A percentile compares a stretch with the other conserved stretches of the same genome.
phyloP scores from a whole-genome alignment of 2,113 vertebrate genomes.

The Perca fluviatilis region DNA sequence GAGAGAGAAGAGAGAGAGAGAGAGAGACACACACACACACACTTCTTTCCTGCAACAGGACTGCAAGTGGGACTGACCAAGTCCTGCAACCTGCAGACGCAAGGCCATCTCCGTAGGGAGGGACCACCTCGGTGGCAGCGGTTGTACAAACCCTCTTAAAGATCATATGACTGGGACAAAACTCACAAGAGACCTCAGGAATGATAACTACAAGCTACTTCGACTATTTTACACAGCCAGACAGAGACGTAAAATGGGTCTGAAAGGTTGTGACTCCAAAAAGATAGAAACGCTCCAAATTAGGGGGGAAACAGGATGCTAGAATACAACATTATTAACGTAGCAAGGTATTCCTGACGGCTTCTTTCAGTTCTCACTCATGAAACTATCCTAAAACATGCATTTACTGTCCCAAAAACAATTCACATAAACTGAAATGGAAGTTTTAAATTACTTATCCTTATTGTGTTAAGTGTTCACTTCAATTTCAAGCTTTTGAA shows the following conservation, averaged over 20 bases:
- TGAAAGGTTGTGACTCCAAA: not conserved
- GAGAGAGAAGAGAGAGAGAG: too few relatives aligned
- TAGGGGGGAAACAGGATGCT: not conserved
- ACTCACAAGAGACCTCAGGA: conserved; percentile 62
- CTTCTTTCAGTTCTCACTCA: not conserved
- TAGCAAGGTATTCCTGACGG: too few relatives aligned
- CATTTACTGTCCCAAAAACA: not conserved
- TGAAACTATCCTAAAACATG: not conserved
- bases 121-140: conserved; percentile 50
- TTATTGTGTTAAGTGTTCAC: not conserved
- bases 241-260: conserved; percentile 11
- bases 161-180: conserved; percentile 50
- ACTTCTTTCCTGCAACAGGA: not conserved
- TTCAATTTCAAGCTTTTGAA: not conserved
- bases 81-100: not conserved
- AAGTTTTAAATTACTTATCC: not conserved
- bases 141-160: conserved; percentile 37
- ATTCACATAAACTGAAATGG: not conserved
- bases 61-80: not conserved
- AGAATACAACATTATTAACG: not conserved
- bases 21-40: too few relatives aligned
- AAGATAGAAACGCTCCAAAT: not conserved
- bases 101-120: conserved; percentile 7
- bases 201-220: conserved; percentile 56
- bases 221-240: conserved; percentile 6